Evolutionary conservation across 2,797 vertebrate species (phyloP), one percentile per base, ranked within the genome.

Genomic region (Epinephelus coioides): DNA sequence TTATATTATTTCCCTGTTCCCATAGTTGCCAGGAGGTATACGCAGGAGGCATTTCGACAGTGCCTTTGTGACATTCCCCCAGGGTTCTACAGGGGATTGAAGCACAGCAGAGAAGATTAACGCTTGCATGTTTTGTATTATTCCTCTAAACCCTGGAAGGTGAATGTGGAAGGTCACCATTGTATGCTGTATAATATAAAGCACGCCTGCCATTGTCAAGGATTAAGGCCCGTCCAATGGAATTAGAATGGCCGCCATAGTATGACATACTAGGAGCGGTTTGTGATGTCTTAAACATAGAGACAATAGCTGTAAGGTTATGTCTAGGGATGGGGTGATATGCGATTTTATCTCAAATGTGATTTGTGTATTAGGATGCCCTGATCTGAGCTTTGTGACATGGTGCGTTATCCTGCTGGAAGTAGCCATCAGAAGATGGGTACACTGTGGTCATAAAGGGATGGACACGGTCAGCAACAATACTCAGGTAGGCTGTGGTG

Each of bases 61-160:
- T 76, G 74, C 77, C 76, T 91, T 86, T 89, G 84, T 93, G 91
- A 93, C 90, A 91, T 91, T 90, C 84, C 91, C 90, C 80, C 51
- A 70, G 84, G 91, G 79, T 86, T 77, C 76, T 63, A 46, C 82
- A 21, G 79, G 67, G 88, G 89, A 88, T 79, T 83, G 91, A 91
- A 92, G 87, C 92, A 57, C 77, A 79, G 88, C 89, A 47, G 83
- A 90, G 69, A 71, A 92, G 89, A 95, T 94, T 94, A 94, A 81
- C 80, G 57, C 80, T 71, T 67, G 87, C 89, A 84, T 91, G 88
- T 92, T 93, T 87, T 86, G 88, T 88, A 88, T 89, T 92, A 90
- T 89, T 91, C 75, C 79, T 82, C 76, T 89, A 91, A 91, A 92
- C 81, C 90, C 88, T 81, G 67, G 84, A 87, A 92, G 90, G 92